A percentile compares a stretch with the other conserved stretches of the same genome.
These are phyloP conservation scores for Tetramorium alpestre DNA, from an alignment of 1,140 invertebrate species.

Conservation along the genomic window DNA sequence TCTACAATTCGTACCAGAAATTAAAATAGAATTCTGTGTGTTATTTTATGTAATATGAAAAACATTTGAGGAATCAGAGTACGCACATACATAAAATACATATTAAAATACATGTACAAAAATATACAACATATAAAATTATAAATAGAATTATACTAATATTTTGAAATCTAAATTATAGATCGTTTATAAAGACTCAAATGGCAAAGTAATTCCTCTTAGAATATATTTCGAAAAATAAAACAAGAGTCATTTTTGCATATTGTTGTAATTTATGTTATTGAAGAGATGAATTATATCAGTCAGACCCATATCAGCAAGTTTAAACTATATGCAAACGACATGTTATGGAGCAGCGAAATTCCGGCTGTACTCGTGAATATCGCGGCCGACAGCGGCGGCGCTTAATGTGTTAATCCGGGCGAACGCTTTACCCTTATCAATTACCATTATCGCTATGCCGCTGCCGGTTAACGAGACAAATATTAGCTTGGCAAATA, in stretches of 20 bases:
- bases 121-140: neutral
- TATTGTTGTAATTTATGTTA: neutral
- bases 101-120: neutral
- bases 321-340: slow-evolving; percentile 25
- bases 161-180: neutral
- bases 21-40: neutral
- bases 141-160: neutral
- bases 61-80: neutral
- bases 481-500: slow-evolving; percentile 55
- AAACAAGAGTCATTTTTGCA: neutral
- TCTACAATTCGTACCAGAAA: neutral
- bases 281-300: slow-evolving; percentile 7
- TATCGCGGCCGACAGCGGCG: neutral
- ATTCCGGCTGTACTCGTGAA: slow-evolving; percentile 14
- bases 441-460: slow-evolving; percentile 49
- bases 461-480: slow-evolving; percentile 51
- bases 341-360: slow-evolving; percentile 9
- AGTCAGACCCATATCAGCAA: slow-evolving; percentile 13
- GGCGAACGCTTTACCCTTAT: slow-evolving; percentile 50
- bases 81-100: neutral
- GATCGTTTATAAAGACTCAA: neutral
- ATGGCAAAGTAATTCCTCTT: neutral
- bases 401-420: slow-evolving; percentile 56
- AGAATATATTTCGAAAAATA: neutral
- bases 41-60: neutral